Evolutionary conservation across 1,140 invertebrate species (phyloP).

Genomic region (Metopolophium dirhodum): DNA sequence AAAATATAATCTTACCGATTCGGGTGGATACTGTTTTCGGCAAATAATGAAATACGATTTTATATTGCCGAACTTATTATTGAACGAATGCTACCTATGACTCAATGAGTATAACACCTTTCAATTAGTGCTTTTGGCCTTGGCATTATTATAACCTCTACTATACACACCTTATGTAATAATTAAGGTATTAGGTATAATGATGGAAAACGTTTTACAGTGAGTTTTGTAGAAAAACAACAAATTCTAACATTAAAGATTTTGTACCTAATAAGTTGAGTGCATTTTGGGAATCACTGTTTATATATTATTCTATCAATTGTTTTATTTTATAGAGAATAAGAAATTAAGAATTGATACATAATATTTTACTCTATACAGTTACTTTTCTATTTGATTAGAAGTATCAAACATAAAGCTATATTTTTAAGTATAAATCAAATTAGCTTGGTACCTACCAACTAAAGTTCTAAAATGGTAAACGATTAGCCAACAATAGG

Average conservation of each 20-base stretch:
- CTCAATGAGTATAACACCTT: not conserved
- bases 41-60: not conserved
- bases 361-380: not conserved
- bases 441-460: not conserved
- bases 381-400: not conserved
- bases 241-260: not conserved
- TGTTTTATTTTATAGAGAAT: not conserved
- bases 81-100: not conserved
- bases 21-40: not conserved
- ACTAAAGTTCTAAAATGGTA: not conserved
- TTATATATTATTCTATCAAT: not conserved
- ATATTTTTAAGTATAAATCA: not conserved
- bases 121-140: not conserved
- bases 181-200: too few relatives aligned
- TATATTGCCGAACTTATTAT: not conserved
- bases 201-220: too few relatives aligned
- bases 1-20: not conserved
- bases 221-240: not conserved
- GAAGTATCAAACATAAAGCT: not conserved
- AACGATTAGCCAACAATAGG: not conserved
- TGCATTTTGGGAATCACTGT: not conserved
- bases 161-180: not conserved
- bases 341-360: not conserved
- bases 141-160: not conserved
- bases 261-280: not conserved